Evolutionary conservation across 2,888 invertebrate genomes (phyloP).

Genomic region (Brachycybe producta): DNA sequence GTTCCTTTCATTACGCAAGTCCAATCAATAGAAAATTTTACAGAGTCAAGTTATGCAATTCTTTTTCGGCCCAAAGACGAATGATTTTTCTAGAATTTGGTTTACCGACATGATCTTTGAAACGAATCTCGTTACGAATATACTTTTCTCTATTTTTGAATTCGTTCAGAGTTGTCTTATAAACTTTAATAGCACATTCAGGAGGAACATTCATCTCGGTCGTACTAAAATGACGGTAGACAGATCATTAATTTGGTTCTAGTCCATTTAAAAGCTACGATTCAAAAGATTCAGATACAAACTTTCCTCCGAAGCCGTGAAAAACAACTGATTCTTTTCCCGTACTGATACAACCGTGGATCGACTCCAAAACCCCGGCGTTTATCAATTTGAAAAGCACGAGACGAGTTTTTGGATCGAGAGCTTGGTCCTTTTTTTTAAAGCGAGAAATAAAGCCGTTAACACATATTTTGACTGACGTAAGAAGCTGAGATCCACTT

Average conservation of each 20-base stretch:
- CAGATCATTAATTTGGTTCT: too few species aligned
- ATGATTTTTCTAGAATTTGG: constrained; percentile 43
- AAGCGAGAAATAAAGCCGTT: background rate
- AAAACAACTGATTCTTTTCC: constrained; percentile 46
- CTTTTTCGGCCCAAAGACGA: constrained; percentile 48
- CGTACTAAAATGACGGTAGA: constrained; percentile 9
- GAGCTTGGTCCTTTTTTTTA: constrained; percentile 35
- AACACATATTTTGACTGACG: background rate
- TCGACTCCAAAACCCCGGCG: constrained; percentile 39
- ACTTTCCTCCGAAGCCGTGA: constrained; percentile 41
- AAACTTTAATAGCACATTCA: constrained; percentile 45
- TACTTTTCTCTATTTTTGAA: constrained; percentile 46
- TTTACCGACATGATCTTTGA: constrained; percentile 42
- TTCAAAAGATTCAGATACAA: constrained; percentile 23
- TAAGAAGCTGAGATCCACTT: constrained; percentile 23
- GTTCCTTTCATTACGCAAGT: background rate
- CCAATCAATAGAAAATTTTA: constrained; percentile 23
- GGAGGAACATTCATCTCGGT: constrained; percentile 30
- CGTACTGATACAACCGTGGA: constrained; percentile 44
- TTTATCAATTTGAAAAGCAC: constrained; percentile 44
- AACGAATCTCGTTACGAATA: constrained; percentile 45
- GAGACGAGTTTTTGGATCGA: constrained; percentile 44
- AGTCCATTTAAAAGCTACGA: too few species aligned
- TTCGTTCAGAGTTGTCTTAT: constrained; percentile 46
- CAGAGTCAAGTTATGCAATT: constrained; percentile 44